A percentile compares a stretch with the other conserved stretches of the same genome.
Evolutionary conservation across 2,797 vertebrate genomes (phyloP).

Genomic region (Semaprochilodus insignis): DNA sequence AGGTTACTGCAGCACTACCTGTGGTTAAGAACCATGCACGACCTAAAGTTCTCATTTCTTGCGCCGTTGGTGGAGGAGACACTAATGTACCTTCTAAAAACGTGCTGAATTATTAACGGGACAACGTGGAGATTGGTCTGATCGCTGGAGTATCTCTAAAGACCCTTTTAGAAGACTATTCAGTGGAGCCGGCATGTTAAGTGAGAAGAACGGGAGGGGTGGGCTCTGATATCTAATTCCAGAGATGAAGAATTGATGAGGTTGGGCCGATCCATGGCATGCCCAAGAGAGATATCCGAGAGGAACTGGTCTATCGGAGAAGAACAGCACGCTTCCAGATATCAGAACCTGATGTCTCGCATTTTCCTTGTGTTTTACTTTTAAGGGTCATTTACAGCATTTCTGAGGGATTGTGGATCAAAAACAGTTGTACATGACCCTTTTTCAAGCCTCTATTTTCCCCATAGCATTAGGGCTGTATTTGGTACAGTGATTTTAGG

Average conservation of each 20-base stretch:
- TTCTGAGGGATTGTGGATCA: too few relatives aligned
- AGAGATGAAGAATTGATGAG: conserved; percentile 56
- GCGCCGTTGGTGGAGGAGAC: not conserved
- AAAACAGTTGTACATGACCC: too few relatives aligned
- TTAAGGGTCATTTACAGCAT: too few relatives aligned
- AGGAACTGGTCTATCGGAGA: conserved; percentile 22
- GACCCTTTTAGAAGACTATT: conserved; percentile 39
- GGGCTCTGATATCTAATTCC: conserved; percentile 47
- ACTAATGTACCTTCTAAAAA: conserved; percentile 51
- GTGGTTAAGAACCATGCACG: conserved; percentile 12
- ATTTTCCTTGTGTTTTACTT: too few relatives aligned
- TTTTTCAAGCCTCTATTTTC: too few relatives aligned
- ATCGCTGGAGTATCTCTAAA: conserved; percentile 38
- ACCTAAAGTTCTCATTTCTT: conserved; percentile 22
- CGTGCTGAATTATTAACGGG: conserved; percentile 53
- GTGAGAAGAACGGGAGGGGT: conserved; percentile 21
- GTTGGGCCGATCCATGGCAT: conserved; percentile 39
- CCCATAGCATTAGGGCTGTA: too few relatives aligned
- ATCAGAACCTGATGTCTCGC: not conserved
- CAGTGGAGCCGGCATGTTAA: conserved; percentile 32
- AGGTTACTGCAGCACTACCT: conserved; percentile 17
- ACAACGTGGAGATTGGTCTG: conserved; percentile 15
- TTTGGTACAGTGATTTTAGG: too few relatives aligned
- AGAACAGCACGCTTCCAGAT: not conserved
- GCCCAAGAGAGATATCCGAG: conserved; percentile 27